Evolutionary conservation across 2,888 invertebrate genomes (phyloP).

Genomic region (Apeira syringaria): DNA sequence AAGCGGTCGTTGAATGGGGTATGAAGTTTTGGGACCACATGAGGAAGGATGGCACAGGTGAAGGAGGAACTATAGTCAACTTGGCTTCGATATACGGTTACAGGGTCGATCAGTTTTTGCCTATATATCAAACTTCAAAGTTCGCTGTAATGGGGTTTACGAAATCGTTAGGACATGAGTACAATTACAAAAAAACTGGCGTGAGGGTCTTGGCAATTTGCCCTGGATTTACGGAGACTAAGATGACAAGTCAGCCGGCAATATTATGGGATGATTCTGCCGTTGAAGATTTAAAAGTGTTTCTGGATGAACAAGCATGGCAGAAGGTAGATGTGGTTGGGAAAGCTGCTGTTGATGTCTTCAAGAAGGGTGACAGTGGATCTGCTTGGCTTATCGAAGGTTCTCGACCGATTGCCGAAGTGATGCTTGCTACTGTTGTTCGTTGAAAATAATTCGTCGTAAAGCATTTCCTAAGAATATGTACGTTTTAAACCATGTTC

Average conservation of each 20-base stretch:
- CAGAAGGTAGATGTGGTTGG: constrained; percentile 54
- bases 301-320: constrained; percentile 39
- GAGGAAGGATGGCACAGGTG: constrained; percentile 75
- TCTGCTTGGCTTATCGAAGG: constrained; percentile 80
- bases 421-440: constrained; percentile 20
- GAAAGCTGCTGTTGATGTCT: constrained; percentile 50
- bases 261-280: constrained; percentile 37
- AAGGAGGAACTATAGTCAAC: constrained; percentile 86
- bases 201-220: constrained; percentile 77
- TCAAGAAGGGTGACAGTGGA: constrained; percentile 68
- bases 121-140: constrained; percentile 85
- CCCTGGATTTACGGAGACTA: constrained; percentile 75
- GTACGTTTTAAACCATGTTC: too few species aligned
- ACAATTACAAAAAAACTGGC: constrained; percentile 68
- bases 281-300: constrained; percentile 25
- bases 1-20: constrained; percentile 56
- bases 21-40: constrained; percentile 81
- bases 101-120: constrained; percentile 69
- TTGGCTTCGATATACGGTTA: constrained; percentile 84
- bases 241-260: constrained; percentile 29
- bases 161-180: constrained; percentile 65
- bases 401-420: constrained; percentile 49
- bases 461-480: too few species aligned
- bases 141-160: constrained; percentile 78
- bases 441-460: constrained; percentile 5